phyloP scores from a whole-genome alignment of 1,140 invertebrate genomes.

The Orchestia grillus region DNA sequence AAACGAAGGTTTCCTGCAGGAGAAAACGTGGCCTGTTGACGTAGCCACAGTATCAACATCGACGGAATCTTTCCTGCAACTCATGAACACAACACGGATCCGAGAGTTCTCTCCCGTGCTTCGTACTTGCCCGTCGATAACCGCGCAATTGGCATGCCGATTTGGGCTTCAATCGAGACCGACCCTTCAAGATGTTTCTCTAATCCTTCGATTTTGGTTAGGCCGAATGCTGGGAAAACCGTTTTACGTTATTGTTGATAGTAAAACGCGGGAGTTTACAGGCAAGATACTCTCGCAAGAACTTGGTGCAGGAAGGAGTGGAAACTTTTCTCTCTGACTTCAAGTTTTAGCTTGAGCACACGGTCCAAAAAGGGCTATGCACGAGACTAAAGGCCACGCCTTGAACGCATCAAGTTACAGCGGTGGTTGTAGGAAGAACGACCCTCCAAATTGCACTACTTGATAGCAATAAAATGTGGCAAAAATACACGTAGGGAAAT shows the following conservation, averaged over 20 bases:
- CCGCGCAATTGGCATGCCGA: neutral
- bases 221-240: neutral
- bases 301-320: neutral
- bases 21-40: neutral
- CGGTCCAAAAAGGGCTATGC: no score
- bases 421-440: neutral
- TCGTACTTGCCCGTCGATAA: neutral
- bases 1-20: neutral
- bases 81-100: no score
- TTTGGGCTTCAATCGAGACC: neutral
- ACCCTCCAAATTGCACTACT: neutral
- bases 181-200: neutral
- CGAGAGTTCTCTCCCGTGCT: neutral
- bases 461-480: neutral
- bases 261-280: neutral
- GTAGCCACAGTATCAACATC: neutral
- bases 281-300: neutral
- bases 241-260: neutral
- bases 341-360: no score
- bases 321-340: no score
- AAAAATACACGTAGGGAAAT: neutral
- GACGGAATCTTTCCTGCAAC: no score
- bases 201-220: neutral
- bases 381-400: no score
- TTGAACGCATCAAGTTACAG: neutral